Evolutionary conservation across 2,113 vertebrate species (phyloP).

Genomic region (Lanius ludovicianus): DNA sequence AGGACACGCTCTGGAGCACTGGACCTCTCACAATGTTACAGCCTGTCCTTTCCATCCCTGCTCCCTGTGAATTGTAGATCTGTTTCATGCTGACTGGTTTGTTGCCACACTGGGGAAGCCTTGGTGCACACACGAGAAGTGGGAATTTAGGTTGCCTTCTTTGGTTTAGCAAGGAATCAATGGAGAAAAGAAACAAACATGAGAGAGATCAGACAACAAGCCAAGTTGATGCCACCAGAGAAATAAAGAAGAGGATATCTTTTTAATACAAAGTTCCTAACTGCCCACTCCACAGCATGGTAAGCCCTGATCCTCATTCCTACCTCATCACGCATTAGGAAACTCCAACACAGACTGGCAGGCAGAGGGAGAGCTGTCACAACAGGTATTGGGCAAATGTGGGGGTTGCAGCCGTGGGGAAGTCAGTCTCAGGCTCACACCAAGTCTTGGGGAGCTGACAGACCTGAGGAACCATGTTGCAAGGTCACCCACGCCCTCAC

Average conservation of each 20-base stretch:
- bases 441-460: not conserved
- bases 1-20: not conserved
- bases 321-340: not conserved
- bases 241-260: not conserved
- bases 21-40: not conserved
- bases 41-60: not conserved
- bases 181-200: not conserved
- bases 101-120: not conserved
- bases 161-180: not conserved
- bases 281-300: not conserved
- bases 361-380: not conserved
- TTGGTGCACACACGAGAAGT: not conserved
- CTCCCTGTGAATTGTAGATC: not conserved
- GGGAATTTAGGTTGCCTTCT: not conserved
- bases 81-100: not conserved
- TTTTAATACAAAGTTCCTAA: not conserved
- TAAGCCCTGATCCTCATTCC: not conserved
- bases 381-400: not conserved
- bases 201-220: not conserved
- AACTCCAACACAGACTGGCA: not conserved
- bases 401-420: rapidly evolving
- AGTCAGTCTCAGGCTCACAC: rapidly evolving
- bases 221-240: not conserved
- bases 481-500: not conserved
- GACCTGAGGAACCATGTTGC: not conserved